These are phyloP conservation scores for Plecotus auritus DNA, from an alignment of 2,113 vertebrate species.

Conservation along the genomic window DNA sequence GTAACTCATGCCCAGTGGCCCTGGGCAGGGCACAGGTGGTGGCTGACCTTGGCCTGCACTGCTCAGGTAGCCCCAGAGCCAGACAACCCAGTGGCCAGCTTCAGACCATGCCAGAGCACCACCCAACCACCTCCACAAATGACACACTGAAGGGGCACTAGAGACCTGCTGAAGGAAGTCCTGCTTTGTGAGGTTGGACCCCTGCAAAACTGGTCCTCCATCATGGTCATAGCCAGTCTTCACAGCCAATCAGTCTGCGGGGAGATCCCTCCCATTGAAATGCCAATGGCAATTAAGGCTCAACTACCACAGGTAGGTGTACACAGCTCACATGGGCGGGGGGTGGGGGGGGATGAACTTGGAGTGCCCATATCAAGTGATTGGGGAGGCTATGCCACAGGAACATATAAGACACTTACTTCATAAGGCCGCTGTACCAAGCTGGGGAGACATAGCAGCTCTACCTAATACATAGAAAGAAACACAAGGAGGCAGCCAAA, in stretches of 20 bases:
- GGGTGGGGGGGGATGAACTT: background rate
- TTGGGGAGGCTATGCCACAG: background rate
- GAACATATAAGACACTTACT: background rate
- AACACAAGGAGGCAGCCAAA: background rate
- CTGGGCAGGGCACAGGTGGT: background rate
- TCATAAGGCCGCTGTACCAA: background rate
- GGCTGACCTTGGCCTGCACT: background rate
- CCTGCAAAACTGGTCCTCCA: background rate
- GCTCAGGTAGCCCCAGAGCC: background rate
- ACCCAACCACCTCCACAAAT: background rate
- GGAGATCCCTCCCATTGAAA: background rate
- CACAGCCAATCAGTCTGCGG: background rate
- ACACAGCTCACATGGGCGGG: background rate
- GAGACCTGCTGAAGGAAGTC: background rate
- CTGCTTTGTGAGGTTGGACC: background rate
- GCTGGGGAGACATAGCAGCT: background rate
- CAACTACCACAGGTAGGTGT: background rate
- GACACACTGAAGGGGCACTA: background rate
- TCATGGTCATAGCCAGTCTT: background rate
- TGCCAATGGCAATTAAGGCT: background rate
- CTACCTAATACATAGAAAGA: background rate
- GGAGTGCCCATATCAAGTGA: background rate
- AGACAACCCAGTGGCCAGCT: background rate
- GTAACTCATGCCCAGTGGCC: background rate
- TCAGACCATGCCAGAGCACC: background rate